Conservation (phyloP, 2,888 invertebrate genomes). For the Crocallis elinguaria region DNA sequence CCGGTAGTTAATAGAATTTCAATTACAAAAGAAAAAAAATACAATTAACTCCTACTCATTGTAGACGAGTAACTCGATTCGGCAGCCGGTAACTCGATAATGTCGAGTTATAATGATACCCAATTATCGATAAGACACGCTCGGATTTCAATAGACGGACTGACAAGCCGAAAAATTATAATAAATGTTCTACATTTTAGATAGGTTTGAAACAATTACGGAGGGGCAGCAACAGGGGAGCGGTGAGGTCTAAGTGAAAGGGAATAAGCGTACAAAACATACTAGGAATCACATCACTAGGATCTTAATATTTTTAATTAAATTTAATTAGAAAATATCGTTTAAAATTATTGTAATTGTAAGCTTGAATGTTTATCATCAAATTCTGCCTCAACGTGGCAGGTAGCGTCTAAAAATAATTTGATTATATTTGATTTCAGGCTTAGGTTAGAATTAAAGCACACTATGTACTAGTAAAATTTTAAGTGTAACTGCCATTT, state of each 20-base stretch:
- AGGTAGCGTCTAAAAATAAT: no score
- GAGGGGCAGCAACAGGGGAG: conserved; percentile 31
- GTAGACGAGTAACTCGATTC: conserved; percentile 33
- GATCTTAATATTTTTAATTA: no score
- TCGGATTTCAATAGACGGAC: conserved; percentile 78
- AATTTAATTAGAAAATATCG: no score
- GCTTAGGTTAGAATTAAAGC: no score
- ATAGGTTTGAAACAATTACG: conserved; percentile 74
- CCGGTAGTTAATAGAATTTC: conserved; percentile 20
- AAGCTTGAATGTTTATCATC: no score
- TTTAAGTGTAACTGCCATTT: no score
- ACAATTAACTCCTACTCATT: conserved; percentile 20
- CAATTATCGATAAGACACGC: conserved; percentile 82
- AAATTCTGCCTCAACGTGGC: no score
- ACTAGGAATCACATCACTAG: background rate
- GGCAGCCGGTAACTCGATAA: conserved; percentile 54
- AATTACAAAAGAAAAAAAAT: conserved; percentile 19
- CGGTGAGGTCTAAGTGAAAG: conserved; percentile 37
- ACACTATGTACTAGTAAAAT: no score
- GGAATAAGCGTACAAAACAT: conserved; percentile 27
- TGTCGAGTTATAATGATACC: conserved; percentile 60
- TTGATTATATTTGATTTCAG: no score
- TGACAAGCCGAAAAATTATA: conserved; percentile 80
- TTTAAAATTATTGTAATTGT: no score
- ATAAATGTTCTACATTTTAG: conserved; percentile 76